Percentiles rank a stretch among this genome's conserved stretches.
These are phyloP conservation scores for Leucoptera coffeella DNA, from an alignment of 2,888 invertebrate species.

Conservation along the genomic window DNA sequence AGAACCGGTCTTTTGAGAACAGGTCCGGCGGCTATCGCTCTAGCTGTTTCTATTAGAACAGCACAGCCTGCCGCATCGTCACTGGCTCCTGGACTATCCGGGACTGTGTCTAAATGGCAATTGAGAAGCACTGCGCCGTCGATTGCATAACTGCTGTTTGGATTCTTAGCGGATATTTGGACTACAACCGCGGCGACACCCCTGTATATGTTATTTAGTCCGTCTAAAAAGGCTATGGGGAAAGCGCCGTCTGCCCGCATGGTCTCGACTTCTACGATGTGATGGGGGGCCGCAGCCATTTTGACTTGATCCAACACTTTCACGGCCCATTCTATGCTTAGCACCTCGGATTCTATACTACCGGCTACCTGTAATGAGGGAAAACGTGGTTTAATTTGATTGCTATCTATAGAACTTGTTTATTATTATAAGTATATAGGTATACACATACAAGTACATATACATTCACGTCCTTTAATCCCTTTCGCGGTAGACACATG, in stretches of 20 bases:
- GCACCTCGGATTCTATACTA: slow-evolving; percentile 75
- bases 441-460: too few species aligned
- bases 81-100: slow-evolving; percentile 80
- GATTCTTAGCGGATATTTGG: slow-evolving; percentile 14
- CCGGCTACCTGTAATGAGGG: slow-evolving; percentile 60
- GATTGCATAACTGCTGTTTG: slow-evolving; percentile 19
- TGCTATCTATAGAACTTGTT: too few species aligned
- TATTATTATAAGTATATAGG: too few species aligned
- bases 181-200: slow-evolving; percentile 78
- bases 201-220: slow-evolving; percentile 75
- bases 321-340: slow-evolving; percentile 57
- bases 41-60: slow-evolving; percentile 75
- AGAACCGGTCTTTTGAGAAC: too few species aligned
- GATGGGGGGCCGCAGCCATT: slow-evolving; percentile 40
- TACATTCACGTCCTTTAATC: too few species aligned
- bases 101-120: slow-evolving; percentile 87
- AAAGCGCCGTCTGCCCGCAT: slow-evolving; percentile 71
- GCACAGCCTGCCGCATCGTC: slow-evolving; percentile 88
- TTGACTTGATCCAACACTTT: slow-evolving; percentile 45
- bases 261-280: slow-evolving; percentile 58
- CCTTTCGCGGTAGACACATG: too few species aligned
- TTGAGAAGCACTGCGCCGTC: slow-evolving; percentile 71
- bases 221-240: slow-evolving; percentile 68
- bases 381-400: too few species aligned
- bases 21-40: slow-evolving; percentile 66